Evolutionary conservation across 2,113 vertebrate genomes (phyloP).

Genomic region (Emberiza fucata): DNA sequence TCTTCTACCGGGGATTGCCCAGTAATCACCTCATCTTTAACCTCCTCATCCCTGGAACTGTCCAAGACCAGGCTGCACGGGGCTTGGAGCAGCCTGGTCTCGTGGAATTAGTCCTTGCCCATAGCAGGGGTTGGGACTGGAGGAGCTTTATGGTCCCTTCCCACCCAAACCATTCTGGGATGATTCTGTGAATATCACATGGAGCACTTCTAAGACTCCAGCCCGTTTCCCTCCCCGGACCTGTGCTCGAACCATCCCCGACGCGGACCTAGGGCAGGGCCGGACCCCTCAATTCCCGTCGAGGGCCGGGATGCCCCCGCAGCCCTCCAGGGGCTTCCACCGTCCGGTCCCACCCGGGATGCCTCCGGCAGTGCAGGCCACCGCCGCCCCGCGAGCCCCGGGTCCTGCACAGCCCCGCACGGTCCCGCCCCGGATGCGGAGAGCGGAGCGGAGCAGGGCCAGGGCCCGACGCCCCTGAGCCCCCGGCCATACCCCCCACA

Average conservation of each 20-base stretch:
- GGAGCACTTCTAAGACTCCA: too few relatives aligned
- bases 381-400: not conserved
- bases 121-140: not conserved
- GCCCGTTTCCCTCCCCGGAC: not conserved
- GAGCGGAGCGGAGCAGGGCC: too few relatives aligned
- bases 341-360: not conserved
- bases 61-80: not conserved
- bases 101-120: not conserved
- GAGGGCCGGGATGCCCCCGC: not conserved
- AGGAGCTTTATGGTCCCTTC: not conserved
- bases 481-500: too few relatives aligned
- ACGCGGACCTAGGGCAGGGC: not conserved
- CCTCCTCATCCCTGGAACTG: not conserved
- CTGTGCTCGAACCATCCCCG: not conserved
- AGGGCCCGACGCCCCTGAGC: not conserved
- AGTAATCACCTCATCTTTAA: too few relatives aligned
- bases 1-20: not conserved
- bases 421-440: too few relatives aligned
- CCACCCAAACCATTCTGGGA: not conserved
- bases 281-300: not conserved
- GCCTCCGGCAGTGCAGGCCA: not conserved
- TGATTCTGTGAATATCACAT: not conserved
- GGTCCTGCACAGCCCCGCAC: not conserved
- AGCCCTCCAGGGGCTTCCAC: not conserved
- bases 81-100: not conserved